Conservation (phyloP, 2,113 vertebrate species). For the Odocoileus hemionus region DNA sequence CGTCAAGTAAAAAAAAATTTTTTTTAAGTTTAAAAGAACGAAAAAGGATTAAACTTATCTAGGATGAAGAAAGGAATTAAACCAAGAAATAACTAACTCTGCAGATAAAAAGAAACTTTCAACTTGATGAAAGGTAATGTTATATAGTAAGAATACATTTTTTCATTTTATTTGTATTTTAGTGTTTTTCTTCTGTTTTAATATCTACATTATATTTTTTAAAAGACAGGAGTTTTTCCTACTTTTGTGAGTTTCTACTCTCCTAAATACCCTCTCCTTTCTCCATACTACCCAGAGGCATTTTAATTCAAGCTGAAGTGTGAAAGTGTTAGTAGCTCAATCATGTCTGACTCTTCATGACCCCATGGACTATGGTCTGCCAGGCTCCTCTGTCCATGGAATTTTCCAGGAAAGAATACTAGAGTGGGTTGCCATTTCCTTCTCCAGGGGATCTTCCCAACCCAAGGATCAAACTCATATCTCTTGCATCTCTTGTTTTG, state of each 20-base stretch:
- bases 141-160: background rate
- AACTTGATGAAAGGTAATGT: background rate
- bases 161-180: background rate
- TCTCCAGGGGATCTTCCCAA: background rate
- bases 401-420: background rate
- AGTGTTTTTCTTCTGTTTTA: background rate
- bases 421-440: background rate
- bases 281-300: background rate
- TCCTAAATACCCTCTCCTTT: background rate
- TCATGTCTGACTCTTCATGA: background rate
- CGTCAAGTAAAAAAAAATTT: background rate
- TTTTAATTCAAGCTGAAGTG: background rate
- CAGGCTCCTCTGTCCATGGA: background rate
- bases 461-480: background rate
- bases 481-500: background rate
- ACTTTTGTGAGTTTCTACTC: background rate
- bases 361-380: background rate
- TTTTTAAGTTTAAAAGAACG: background rate
- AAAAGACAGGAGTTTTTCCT: background rate
- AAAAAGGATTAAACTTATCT: background rate
- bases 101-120: constrained; percentile 8
- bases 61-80: constrained; percentile 1
- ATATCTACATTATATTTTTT: background rate
- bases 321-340: background rate
- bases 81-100: background rate